These are phyloP conservation scores for Malachius bipustulatus DNA, from an alignment of 2,888 invertebrate species.

Conservation along the genomic window DNA sequence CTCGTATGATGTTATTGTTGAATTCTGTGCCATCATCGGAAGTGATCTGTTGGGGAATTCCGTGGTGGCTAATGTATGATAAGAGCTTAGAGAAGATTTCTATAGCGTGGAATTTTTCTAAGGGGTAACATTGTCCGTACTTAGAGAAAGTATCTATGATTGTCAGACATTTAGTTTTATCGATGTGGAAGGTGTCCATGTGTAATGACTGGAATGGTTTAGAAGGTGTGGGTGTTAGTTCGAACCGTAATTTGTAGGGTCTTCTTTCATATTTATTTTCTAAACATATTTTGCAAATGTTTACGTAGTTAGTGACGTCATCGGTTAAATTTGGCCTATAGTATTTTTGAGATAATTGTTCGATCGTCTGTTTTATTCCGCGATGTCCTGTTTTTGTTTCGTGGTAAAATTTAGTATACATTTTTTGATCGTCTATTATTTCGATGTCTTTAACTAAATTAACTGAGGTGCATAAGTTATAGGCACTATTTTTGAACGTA, in stretches of 20 bases:
- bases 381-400: no score
- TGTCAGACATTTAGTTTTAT: no score
- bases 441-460: no score
- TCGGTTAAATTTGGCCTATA: slow-evolving; percentile 9
- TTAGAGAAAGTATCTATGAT: no score
- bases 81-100: slow-evolving; percentile 3
- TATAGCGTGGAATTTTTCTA: slow-evolving; percentile 4
- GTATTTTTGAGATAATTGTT: slow-evolving; percentile 7
- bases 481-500: no score
- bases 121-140: slow-evolving; percentile 7
- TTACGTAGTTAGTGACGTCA: slow-evolving; percentile 4
- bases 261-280: slow-evolving; percentile 11
- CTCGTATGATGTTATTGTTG: neutral
- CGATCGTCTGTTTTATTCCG: slow-evolving; percentile 28
- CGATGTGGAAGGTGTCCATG: slow-evolving; percentile 7
- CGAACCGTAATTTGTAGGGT: slow-evolving; percentile 3
- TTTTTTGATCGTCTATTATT: no score
- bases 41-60: neutral
- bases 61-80: slow-evolving; percentile 4
- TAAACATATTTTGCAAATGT: slow-evolving; percentile 7
- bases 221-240: slow-evolving; percentile 3
- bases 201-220: no score
- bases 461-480: no score
- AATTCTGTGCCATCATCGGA: slow-evolving; percentile 2
- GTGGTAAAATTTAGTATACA: no score